Conservation (phyloP, 2,797 vertebrate species). For the Alauda arvensis region DNA sequence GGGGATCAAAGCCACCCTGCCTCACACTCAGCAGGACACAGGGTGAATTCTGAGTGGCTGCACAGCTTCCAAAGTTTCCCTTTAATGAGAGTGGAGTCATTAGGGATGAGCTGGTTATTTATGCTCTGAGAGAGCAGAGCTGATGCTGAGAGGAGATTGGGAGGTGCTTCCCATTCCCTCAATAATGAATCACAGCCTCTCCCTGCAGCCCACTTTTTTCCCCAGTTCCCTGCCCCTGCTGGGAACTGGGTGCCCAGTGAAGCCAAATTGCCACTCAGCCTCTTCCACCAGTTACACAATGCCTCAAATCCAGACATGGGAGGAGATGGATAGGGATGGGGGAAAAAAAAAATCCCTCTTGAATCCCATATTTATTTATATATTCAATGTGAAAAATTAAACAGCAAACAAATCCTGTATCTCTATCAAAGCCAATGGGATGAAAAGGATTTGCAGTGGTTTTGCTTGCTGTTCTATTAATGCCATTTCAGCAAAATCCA, state of each 20-base stretch:
- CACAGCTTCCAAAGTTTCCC: neutral
- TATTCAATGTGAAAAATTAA: neutral
- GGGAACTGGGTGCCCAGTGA: neutral
- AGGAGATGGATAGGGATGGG: neutral
- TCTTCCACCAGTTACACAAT: neutral
- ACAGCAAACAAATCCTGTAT: neutral
- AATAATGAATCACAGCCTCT: neutral
- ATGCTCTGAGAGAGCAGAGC: neutral
- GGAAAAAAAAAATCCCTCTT: rapidly evolving
- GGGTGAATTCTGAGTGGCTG: slow-evolving; percentile 11
- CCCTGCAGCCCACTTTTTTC: neutral
- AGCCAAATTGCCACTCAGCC: neutral
- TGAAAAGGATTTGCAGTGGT: slow-evolving; percentile 20
- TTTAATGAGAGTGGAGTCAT: neutral
- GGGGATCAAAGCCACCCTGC: slow-evolving; percentile 5
- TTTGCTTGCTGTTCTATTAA: neutral
- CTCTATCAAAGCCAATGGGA: neutral
- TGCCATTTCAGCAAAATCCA: neutral
- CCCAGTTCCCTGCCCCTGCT: neutral
- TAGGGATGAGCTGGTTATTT: neutral
- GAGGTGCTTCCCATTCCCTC: neutral
- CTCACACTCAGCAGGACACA: neutral
- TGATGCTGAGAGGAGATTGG: neutral
- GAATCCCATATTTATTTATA: neutral
- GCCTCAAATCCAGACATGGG: neutral